These are phyloP conservation scores for Subanguina moxae DNA, from an alignment of 1,140 invertebrate species.

Conservation along the genomic window DNA sequence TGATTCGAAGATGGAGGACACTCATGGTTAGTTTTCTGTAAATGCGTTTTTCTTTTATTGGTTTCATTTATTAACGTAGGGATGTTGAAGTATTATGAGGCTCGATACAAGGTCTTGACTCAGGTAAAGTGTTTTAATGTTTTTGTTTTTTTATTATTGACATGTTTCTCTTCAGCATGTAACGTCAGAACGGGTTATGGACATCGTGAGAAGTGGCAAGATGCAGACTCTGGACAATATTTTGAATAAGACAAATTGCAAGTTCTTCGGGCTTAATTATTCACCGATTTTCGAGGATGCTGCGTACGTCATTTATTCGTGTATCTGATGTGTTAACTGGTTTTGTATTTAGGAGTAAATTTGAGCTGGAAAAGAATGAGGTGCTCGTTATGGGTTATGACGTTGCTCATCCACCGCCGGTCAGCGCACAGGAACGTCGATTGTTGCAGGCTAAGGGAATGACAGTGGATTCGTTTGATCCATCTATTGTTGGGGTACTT, in stretches of 20 bases:
- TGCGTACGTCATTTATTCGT: constrained; percentile 14
- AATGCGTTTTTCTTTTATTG: too few relatives aligned
- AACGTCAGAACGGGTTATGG: constrained; percentile 1
- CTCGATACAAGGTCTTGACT: constrained; percentile 16
- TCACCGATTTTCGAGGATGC: constrained; percentile 3
- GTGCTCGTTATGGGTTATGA: constrained; percentile 31
- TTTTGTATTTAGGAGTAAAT: too few relatives aligned
- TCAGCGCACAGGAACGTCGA: constrained; percentile 18
- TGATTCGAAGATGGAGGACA: too few relatives aligned
- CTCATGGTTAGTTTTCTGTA: too few relatives aligned
- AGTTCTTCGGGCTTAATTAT: constrained; percentile 12
- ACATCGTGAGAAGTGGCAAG: constrained; percentile 1
- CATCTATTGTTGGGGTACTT: constrained; percentile 17
- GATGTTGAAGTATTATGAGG: constrained; percentile 17
- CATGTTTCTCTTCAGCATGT: too few relatives aligned
- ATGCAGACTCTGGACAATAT: constrained; percentile 14
- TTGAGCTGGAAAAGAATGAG: constrained; percentile 22
- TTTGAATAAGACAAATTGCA: too few relatives aligned
- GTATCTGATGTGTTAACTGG: too few relatives aligned
- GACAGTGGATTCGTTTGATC: constrained; percentile 14
- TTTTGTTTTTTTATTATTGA: too few relatives aligned
- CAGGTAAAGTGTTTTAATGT: too few relatives aligned
- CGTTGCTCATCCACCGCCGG: constrained; percentile 25
- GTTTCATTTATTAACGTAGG: too few relatives aligned
- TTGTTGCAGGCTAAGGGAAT: background rate